These are phyloP conservation scores for Achatina immaculata DNA, from an alignment of 1,140 invertebrate species.

Conservation along the genomic window DNA sequence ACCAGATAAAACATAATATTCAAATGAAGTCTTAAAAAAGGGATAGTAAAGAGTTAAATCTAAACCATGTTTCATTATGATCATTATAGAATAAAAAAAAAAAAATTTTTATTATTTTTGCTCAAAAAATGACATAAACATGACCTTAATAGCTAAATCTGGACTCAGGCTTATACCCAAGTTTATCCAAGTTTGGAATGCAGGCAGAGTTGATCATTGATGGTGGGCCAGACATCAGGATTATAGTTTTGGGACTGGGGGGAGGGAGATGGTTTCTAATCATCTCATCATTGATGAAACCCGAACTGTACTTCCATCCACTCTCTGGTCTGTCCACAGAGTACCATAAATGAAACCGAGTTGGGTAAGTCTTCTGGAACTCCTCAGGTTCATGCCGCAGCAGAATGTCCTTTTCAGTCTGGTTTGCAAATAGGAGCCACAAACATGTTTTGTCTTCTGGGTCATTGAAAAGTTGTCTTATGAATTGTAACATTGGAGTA, in stretches of 20 bases:
- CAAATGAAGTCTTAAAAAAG: too few species aligned
- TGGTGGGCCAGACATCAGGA: constrained; percentile 93
- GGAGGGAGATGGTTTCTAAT: constrained; percentile 88
- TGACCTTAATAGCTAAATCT: constrained; percentile 87
- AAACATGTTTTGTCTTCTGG: constrained; percentile 85
- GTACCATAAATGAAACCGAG: constrained; percentile 83
- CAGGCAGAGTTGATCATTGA: constrained; percentile 99
- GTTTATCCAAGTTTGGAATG: constrained; percentile 92
- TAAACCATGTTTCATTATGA: too few species aligned
- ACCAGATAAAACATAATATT: too few species aligned
- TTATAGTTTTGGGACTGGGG: constrained; percentile 83
- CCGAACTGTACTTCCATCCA: constrained; percentile 89
- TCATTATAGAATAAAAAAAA: too few species aligned
- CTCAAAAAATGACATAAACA: not conserved
- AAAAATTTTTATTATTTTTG: not conserved
- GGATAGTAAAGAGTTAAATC: too few species aligned
- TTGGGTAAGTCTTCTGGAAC: constrained; percentile 79
- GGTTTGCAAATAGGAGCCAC: constrained; percentile 92
- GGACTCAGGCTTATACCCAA: constrained; percentile 83
- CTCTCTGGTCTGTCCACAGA: constrained; percentile 66
- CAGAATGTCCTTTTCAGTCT: constrained; percentile 97
- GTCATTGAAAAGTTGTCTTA: constrained; percentile 87
- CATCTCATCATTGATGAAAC: constrained; percentile 95
- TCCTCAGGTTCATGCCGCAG: constrained; percentile 90
- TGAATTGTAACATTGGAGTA: constrained; percentile 95